Percentiles rank a stretch among this genome's conserved stretches.
Evolutionary conservation across 2,888 invertebrate species (phyloP).

Genomic region (Apodemia mormo): DNA sequence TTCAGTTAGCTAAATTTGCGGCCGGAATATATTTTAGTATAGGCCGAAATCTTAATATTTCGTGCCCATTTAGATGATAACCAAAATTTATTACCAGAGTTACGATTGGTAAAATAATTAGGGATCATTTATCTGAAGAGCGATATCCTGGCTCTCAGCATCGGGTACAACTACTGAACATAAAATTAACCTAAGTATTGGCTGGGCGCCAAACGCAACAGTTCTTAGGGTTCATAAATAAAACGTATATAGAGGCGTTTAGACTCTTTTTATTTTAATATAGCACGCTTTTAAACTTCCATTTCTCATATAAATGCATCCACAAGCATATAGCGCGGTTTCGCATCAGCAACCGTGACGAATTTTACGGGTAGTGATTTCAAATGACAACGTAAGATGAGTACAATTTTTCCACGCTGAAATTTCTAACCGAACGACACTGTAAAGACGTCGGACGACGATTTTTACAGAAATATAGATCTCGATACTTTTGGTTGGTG

Average conservation of each 20-base stretch:
- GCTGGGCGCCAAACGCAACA: constrained; percentile 23
- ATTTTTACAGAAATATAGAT: constrained; percentile 45
- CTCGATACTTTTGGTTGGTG: constrained; percentile 16
- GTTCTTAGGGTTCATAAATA: constrained; percentile 13
- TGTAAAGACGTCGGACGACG: constrained; percentile 50
- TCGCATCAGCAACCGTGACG: constrained; percentile 56
- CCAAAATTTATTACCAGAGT: constrained; percentile 7
- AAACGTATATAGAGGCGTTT: background rate
- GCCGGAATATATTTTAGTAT: background rate
- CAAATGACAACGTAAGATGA: constrained; percentile 59
- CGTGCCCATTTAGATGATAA: constrained; percentile 11
- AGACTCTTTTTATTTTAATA: constrained; percentile 30
- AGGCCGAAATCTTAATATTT: background rate
- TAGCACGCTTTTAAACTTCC: constrained; percentile 31
- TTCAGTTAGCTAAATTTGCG: background rate
- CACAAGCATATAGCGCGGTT: constrained; percentile 38
- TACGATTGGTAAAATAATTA: constrained; percentile 10
- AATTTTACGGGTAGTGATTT: constrained; percentile 74
- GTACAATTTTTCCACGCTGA: constrained; percentile 62
- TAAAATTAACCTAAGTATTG: constrained; percentile 25
- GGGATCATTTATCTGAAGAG: background rate
- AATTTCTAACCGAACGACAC: constrained; percentile 67
- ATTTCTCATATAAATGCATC: constrained; percentile 40
- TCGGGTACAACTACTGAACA: constrained; percentile 24
- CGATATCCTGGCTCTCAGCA: constrained; percentile 16